Base-by-base conservation (phyloP, 2,113 vertebrate genomes). In the Centropristis striata region DNA sequence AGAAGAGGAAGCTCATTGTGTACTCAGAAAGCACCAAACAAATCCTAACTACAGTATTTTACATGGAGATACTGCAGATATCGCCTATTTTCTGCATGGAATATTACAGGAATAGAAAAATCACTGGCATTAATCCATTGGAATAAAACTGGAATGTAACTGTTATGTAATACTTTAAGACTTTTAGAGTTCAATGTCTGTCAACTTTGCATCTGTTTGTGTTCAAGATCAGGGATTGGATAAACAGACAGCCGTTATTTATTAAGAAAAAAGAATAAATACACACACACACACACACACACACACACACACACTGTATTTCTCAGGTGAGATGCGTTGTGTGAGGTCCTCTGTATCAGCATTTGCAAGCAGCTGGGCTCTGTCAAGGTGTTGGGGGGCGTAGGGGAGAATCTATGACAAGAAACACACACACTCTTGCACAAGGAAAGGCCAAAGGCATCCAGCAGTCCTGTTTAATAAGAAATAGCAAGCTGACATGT, bases 361-460 rank as follows among this genome's bases (percentile, higher is more conserved):
- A 79, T 47, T 66, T 58, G 32, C 54, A 42, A 54, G 71, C 88
- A 91, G 82, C 88, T 90, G 83, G 80, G 58, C 59, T 87, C 57
- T 61, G 74, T 92, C 82, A 80, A 82, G 71, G 80, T 88, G 74
- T 66, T 46, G 41, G 41, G 28, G 37, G 60, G 8, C 39, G 68
- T 20, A 41, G 8, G 16, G 61, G n/a, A 50, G 47, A 23, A 42
- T 9, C 16, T 32, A 20, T 66, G 60, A 75, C 69, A 61, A 58
- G n/a, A 66, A 16, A 54, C 41, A 41, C 39, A 61, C 37, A 39
- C 41, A 28, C 36, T 25, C 28, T 4, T 27, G 23, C 13, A 51
- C 51, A 51, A 15, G 8, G 1, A 71, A 8, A 47, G 18, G 13
- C n/a, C 15, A 50, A 37, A 71, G 39, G 25, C 18, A 74, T 50